Evolutionary conservation across 1,140 invertebrate genomes (phyloP).

Genomic region (Drosophila chauvacae): DNA sequence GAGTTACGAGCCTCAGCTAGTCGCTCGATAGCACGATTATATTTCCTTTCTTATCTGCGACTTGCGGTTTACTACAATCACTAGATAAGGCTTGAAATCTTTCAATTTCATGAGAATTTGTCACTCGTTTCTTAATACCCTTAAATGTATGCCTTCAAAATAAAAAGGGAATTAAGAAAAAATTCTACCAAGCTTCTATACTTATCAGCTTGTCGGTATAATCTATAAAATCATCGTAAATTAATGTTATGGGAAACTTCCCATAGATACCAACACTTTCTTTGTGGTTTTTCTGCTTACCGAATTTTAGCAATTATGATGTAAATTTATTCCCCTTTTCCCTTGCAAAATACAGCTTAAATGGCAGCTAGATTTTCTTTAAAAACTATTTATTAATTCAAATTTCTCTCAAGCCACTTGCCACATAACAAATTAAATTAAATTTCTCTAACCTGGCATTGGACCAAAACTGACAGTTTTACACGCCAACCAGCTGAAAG

Average conservation of each 20-base stretch:
- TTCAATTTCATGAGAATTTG: not conserved
- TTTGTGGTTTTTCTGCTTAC: no score
- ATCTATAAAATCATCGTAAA: not conserved
- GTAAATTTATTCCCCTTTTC: not conserved
- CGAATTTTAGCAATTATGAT: no score
- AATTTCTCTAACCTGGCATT: not conserved
- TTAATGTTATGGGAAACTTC: not conserved
- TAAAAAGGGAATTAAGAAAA: not conserved
- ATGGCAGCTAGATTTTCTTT: no score
- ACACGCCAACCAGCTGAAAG: not conserved
- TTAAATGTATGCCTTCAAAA: not conserved
- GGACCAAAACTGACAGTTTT: not conserved
- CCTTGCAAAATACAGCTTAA: not conserved
- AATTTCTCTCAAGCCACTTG: not conserved
- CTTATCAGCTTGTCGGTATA: not conserved
- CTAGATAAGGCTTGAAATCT: slow-evolving; percentile 4
- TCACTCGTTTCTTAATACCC: not conserved
- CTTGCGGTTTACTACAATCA: slow-evolving; percentile 23
- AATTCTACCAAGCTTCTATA: not conserved
- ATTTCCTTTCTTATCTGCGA: slow-evolving; percentile 39
- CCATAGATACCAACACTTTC: no score
- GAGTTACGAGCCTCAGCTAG: slow-evolving; percentile 40
- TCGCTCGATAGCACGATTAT: slow-evolving; percentile 19
- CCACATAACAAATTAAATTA: not conserved
- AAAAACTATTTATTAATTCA: no score